A percentile compares a stretch with the other conserved stretches of the same genome.
Conservation (phyloP, 2,113 vertebrate species). For the Odocoileus hemionus region DNA sequence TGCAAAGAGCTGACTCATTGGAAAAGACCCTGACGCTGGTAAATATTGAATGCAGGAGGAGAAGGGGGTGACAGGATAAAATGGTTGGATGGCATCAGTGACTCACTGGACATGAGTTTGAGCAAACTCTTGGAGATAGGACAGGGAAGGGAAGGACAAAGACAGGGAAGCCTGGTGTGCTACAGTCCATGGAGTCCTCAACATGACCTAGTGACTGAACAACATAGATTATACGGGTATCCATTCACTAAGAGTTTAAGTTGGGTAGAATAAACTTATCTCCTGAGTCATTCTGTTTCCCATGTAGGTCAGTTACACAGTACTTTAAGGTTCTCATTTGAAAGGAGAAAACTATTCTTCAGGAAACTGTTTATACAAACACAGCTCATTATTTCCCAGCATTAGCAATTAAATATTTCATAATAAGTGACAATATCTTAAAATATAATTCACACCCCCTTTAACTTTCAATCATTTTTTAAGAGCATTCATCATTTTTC, state of each 20-base stretch:
- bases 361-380: neutral
- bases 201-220: neutral
- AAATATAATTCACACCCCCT: neutral
- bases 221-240: neutral
- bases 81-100: neutral
- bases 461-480: neutral
- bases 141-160: neutral
- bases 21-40: neutral
- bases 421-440: neutral
- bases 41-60: neutral
- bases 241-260: neutral
- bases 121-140: neutral
- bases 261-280: neutral
- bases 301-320: neutral
- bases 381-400: neutral
- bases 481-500: neutral
- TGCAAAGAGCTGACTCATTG: neutral
- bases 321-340: neutral
- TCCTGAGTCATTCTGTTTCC: neutral
- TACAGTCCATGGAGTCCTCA: neutral
- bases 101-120: neutral
- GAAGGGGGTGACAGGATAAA: neutral
- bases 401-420: neutral
- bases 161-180: neutral
- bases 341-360: neutral